phyloP scores from a whole-genome alignment of 1,140 invertebrate genomes.

The Frieseomelitta varia region DNA sequence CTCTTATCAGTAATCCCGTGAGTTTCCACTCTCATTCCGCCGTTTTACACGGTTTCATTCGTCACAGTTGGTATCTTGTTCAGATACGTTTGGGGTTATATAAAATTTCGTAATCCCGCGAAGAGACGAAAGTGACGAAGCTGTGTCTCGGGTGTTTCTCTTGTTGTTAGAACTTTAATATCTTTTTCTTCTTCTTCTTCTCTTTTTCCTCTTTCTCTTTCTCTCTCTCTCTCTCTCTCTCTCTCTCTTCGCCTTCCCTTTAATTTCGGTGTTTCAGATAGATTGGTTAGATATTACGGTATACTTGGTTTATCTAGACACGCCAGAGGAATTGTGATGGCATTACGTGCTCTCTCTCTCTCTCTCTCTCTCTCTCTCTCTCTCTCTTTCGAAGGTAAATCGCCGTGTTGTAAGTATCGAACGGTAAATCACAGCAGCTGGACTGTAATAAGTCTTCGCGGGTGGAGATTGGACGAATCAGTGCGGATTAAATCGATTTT shows the following conservation, averaged over 20 bases:
- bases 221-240: too few relatives aligned
- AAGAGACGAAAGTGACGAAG: too few relatives aligned
- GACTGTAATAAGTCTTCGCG: constrained; percentile 17
- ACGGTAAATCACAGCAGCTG: background rate
- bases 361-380: too few relatives aligned
- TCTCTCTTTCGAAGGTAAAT: background rate
- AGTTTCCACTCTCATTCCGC: background rate
- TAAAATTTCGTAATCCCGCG: too few relatives aligned
- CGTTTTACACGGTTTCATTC: background rate
- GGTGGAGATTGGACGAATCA: constrained; percentile 20
- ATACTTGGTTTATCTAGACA: constrained; percentile 14
- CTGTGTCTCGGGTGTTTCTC: too few relatives aligned
- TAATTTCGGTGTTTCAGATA: too few relatives aligned
- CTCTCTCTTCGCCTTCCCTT: too few relatives aligned
- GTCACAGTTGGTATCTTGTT: background rate
- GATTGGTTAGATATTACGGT: background rate
- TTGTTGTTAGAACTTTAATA: background rate
- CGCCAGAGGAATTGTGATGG: background rate
- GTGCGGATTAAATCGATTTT: background rate
- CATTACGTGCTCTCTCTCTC: background rate
- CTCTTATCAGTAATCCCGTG: background rate
- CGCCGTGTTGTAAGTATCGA: background rate
- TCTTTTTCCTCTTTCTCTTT: too few relatives aligned
- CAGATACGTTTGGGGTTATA: too few relatives aligned
- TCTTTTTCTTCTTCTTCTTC: background rate